Evolutionary conservation across 2,888 invertebrate species (phyloP), one percentile per base, ranked within the genome.

Genomic region (Sepiola atlantica): DNA sequence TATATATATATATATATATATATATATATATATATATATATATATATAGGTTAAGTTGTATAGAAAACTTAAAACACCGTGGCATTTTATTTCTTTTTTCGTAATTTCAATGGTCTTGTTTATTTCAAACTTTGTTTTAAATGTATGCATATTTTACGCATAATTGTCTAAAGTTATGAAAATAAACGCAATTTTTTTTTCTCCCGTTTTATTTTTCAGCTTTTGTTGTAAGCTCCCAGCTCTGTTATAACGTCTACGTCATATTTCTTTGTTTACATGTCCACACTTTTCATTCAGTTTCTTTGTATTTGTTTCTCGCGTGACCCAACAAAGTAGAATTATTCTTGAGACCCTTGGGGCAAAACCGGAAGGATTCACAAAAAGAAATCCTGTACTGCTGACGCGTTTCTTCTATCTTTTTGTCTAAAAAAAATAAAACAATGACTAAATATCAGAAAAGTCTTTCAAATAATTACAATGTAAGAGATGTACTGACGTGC

Each of bases 1-100:
- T n/a, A n/a, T n/a, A 77, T 77, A n/a, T 77, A 77, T 77, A 77
- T 77, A 77, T 77, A 61, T 61, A 61, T 61, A 61, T 61, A 61
- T 61, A 24, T 61, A 24, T 61, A 24, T 61, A 24, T 61, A 24
- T 61, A 24, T 61, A 24, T 61, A 24, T 61, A 24, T 61, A 24
- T 1, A 24, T 61, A 24, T 21, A 24, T 61, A 24, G 18, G 10
- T 61, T 8, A 10, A 24, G 21, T 8, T 21, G 10, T 61, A 24
- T 61, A 12, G 18, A 2, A 12, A 28, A 12, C 8, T 28, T 10
- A 24, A 24, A 12, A 28, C 45, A 45, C 45, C 45, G 12, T 77
- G 0, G 3, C 0, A 10, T 32, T 77, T n/a, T 77, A 8, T n/a
- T 77, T 77, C 6, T 24, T 21, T 32, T 2, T 12, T 77, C n/a